Conservation (phyloP, 2,113 vertebrate genomes). For the Entosphenus tridentatus region DNA sequence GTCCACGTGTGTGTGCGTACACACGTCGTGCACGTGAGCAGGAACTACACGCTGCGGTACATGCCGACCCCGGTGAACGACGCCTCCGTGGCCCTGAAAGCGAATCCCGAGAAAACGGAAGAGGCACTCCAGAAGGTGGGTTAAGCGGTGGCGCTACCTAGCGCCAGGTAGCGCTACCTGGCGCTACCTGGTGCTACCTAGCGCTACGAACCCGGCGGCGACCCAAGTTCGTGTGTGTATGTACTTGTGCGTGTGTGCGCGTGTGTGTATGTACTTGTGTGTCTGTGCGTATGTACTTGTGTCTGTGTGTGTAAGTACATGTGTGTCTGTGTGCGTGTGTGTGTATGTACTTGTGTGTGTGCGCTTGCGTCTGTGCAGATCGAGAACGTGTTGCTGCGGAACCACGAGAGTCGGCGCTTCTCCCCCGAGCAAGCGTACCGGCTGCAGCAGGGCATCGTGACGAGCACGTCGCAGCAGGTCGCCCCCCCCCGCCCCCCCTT, state of each 20-base stretch:
- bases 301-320: no score
- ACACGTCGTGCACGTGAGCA: conserved; percentile 13
- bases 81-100: conserved; percentile 77
- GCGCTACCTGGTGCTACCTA: no score
- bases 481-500: conserved; percentile 8
- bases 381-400: conserved; percentile 81
- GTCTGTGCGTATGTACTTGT: no score
- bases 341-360: no score
- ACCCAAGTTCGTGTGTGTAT: neutral
- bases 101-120: conserved; percentile 80
- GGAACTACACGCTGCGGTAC: conserved; percentile 80
- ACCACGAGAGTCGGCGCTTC: conserved; percentile 80
- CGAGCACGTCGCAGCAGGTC: conserved; percentile 84
- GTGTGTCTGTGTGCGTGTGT: no score
- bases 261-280: no score
- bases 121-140: conserved; percentile 77
- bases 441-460: conserved; percentile 83
- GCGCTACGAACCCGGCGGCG: neutral
- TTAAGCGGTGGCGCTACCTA: neutral
- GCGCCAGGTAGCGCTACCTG: no score
- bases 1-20: no score
- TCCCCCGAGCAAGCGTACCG: conserved; percentile 81
- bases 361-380: conserved; percentile 26
- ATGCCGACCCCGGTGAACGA: conserved; percentile 95
- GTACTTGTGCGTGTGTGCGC: no score